phyloP scores from a whole-genome alignment of 1,140 invertebrate species.

The Apocrypta bakeri region DNA sequence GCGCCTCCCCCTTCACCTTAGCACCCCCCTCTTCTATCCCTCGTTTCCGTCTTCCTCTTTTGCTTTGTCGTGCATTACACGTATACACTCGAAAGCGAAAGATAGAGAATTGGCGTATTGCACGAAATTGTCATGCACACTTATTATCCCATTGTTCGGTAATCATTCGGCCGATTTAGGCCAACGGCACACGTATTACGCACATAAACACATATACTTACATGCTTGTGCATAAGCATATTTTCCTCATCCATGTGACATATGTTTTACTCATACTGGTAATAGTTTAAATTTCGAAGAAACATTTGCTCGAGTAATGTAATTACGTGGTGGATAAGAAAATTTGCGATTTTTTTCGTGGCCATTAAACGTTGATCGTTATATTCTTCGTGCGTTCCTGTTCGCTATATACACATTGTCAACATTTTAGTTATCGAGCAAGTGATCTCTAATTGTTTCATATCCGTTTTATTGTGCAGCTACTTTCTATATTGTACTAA shows the following conservation, averaged over 20 bases:
- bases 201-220: no score
- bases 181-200: constrained; percentile 14
- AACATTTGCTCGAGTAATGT: no score
- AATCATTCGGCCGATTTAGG: constrained; percentile 47
- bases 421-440: not conserved
- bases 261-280: no score
- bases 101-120: no score
- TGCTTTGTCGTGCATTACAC: constrained; percentile 44
- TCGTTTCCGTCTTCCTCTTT: constrained; percentile 52
- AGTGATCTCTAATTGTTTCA: constrained; percentile 38
- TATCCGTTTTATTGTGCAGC: constrained; percentile 22
- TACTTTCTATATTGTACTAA: not conserved
- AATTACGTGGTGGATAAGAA: not conserved
- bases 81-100: not conserved
- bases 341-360: not conserved
- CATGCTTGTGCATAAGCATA: no score
- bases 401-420: not conserved
- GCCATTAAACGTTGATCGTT: constrained; percentile 12
- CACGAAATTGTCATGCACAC: constrained; percentile 26
- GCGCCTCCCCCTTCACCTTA: constrained; percentile 47
- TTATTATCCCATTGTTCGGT: constrained; percentile 12
- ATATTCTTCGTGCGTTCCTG: not conserved
- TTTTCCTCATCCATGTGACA: no score
- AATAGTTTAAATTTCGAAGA: no score
- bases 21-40: constrained; percentile 43